Conservation (phyloP, 2,888 invertebrate genomes). For the Psylliodes chrysocephalus region DNA sequence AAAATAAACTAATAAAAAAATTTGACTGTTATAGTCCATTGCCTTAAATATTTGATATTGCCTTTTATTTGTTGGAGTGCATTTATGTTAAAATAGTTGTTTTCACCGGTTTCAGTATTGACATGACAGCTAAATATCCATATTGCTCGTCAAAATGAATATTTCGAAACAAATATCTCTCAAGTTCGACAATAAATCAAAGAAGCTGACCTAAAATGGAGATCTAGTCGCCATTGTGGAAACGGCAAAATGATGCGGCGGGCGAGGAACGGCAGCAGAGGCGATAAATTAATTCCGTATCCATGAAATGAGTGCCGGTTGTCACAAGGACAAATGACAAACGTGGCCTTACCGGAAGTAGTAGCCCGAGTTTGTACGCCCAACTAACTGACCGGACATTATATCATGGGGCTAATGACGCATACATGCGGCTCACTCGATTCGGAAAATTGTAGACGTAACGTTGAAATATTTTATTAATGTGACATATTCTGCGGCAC, state of each 20-base stretch:
- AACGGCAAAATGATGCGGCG: constrained; percentile 23
- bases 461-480: constrained; percentile 28
- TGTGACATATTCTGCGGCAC: constrained; percentile 23
- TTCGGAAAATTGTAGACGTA: constrained; percentile 46
- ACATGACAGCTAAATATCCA: too few species aligned
- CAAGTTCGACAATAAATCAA: constrained; percentile 17
- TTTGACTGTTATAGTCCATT: too few species aligned
- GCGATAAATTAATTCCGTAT: constrained; percentile 51
- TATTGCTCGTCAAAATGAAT: too few species aligned
- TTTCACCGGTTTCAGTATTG: too few species aligned
- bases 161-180: background rate
- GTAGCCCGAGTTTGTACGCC: constrained; percentile 57
- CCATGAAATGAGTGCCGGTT: constrained; percentile 56
- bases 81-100: too few species aligned
- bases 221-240: constrained; percentile 17
- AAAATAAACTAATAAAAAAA: too few species aligned
- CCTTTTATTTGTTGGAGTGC: too few species aligned
- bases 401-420: constrained; percentile 55
- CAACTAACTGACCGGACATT: constrained; percentile 52
- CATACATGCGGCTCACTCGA: constrained; percentile 46
- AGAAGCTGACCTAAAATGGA: constrained; percentile 7
- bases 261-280: constrained; percentile 24
- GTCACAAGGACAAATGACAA: constrained; percentile 57
- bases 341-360: constrained; percentile 57
- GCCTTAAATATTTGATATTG: too few species aligned